Conservation (phyloP, 2,113 vertebrate species). For the Tenrec ecaudatus region DNA sequence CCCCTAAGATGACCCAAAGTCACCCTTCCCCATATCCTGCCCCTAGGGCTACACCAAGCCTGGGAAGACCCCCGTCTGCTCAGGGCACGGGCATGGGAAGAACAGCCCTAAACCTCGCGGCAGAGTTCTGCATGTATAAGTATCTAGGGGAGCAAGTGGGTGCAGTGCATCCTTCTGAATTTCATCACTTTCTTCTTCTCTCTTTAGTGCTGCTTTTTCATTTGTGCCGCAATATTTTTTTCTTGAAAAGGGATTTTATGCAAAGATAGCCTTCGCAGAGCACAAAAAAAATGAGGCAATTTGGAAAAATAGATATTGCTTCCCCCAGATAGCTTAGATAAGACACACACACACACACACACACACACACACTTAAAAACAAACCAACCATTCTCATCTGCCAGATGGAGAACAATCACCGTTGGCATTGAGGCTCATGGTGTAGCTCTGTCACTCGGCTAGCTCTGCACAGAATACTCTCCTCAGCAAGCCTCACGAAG, state of each 20-base stretch:
- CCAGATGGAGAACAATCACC: slow-evolving; percentile 49
- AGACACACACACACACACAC: background rate
- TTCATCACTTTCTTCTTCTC: slow-evolving; percentile 18
- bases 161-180: background rate
- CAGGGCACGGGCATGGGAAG: fast-evolving
- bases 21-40: fast-evolving
- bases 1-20: background rate
- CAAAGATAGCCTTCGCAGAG: slow-evolving; percentile 64
- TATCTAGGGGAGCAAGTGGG: background rate
- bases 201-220: slow-evolving; percentile 52
- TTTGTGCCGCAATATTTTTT: slow-evolving; percentile 58
- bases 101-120: background rate
- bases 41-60: background rate
- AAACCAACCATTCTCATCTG: slow-evolving; percentile 70
- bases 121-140: background rate
- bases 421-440: slow-evolving; percentile 65
- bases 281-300: slow-evolving; percentile 72
- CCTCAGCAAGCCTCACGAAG: slow-evolving; percentile 69
- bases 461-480: slow-evolving; percentile 59
- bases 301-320: slow-evolving; percentile 71
- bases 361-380: background rate
- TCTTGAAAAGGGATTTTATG: slow-evolving; percentile 73
- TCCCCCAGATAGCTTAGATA: slow-evolving; percentile 72
- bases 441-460: slow-evolving; percentile 71
- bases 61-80: background rate